A percentile compares a stretch with the other conserved stretches of the same genome.
Evolutionary conservation across 2,113 vertebrate species (phyloP).

Genomic region (Crocuta crocuta): DNA sequence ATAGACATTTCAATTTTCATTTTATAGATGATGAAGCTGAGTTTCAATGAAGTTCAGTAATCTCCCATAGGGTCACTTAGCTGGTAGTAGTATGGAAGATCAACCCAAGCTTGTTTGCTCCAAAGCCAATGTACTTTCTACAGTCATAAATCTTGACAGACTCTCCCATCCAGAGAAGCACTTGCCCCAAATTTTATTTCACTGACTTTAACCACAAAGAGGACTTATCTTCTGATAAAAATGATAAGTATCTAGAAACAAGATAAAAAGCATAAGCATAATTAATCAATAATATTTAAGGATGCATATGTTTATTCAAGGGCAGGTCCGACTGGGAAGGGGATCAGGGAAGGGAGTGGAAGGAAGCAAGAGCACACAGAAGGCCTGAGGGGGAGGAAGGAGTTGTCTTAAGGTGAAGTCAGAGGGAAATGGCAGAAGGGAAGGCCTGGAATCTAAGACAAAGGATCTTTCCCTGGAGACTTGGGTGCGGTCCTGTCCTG

Average conservation of each 20-base stretch:
- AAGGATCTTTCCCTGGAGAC: constrained; percentile 12
- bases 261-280: background rate
- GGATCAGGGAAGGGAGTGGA: background rate
- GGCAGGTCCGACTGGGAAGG: background rate
- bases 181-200: background rate
- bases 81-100: background rate
- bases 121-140: background rate
- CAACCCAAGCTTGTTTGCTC: background rate
- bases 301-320: background rate
- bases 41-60: background rate
- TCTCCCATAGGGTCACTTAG: background rate
- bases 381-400: background rate
- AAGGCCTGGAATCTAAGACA: constrained; percentile 49
- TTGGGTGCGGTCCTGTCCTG: background rate
- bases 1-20: background rate
- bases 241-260: background rate
- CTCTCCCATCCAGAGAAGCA: background rate
- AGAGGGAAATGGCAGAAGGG: constrained; percentile 8
- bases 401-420: background rate
- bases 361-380: constrained; percentile 17
- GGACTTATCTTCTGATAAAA: background rate
- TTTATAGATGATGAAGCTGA: background rate
- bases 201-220: background rate
- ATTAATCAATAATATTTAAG: background rate
- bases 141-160: background rate